phyloP scores from a whole-genome alignment of 2,888 invertebrate genomes.

The Acleris holmiana region DNA sequence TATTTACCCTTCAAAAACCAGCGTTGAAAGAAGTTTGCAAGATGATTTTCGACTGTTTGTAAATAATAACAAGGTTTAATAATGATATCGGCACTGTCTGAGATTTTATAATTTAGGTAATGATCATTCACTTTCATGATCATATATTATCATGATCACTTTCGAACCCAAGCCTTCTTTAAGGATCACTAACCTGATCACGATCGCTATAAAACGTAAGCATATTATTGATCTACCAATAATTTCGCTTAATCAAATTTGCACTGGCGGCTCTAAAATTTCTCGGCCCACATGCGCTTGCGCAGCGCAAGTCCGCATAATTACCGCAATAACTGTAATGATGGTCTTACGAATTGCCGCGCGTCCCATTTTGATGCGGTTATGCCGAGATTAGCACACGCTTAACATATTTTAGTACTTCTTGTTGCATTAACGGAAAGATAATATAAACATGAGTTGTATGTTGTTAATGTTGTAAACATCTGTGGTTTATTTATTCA shows the following conservation, averaged over 20 bases:
- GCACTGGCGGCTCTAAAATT: constrained; percentile 71
- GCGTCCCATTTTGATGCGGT: constrained; percentile 33
- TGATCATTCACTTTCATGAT: no score
- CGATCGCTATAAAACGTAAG: not conserved
- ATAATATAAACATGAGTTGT: not conserved
- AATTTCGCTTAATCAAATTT: constrained; percentile 63
- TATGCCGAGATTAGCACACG: constrained; percentile 31
- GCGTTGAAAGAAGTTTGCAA: no score
- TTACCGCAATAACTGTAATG: constrained; percentile 29
- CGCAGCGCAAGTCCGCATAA: constrained; percentile 47
- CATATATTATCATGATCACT: no score
- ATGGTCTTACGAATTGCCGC: constrained; percentile 31
- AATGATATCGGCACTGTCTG: no score
- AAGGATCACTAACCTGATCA: no score
- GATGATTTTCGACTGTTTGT: no score
- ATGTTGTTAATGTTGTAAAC: not conserved
- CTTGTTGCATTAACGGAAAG: not conserved
- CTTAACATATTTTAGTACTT: not conserved
- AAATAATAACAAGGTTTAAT: no score
- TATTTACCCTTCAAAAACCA: no score
- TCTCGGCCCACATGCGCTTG: constrained; percentile 71
- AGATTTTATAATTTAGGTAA: no score
- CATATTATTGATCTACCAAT: constrained; percentile 33
- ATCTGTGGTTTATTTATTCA: no score
- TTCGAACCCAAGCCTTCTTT: no score